These are phyloP conservation scores for Lagenorhynchus albirostris DNA, from an alignment of 2,113 vertebrate species.

Conservation along the genomic window DNA sequence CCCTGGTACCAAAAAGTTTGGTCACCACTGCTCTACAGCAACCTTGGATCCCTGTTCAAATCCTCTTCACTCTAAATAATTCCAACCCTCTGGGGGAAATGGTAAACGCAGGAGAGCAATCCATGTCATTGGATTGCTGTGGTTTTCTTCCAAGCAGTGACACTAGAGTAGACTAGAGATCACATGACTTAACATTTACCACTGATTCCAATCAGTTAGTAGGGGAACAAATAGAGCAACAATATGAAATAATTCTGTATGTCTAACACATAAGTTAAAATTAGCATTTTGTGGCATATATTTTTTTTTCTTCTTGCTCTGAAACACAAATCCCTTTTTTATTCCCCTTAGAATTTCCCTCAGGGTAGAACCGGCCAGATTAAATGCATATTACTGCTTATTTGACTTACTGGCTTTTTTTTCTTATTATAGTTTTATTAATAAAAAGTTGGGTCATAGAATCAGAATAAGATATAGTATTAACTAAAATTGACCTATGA, in stretches of 20 bases:
- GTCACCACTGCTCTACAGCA: background rate
- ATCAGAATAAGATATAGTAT: background rate
- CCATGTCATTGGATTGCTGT: fast-evolving
- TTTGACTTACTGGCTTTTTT: background rate
- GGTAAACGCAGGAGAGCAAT: background rate
- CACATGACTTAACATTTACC: background rate
- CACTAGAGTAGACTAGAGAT: background rate
- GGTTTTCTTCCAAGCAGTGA: background rate
- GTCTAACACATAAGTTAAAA: background rate
- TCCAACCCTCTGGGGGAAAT: background rate
- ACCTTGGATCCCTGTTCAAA: background rate
- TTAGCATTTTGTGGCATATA: background rate
- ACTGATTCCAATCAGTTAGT: background rate
- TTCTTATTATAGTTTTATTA: background rate
- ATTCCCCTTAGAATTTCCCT: background rate
- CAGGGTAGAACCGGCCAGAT: background rate
- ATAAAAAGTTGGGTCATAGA: background rate
- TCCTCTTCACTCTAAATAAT: background rate
- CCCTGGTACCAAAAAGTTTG: too few species aligned
- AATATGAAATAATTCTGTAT: background rate
- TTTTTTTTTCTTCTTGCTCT: background rate
- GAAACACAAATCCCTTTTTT: background rate
- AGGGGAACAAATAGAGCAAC: background rate
- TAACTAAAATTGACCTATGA: background rate
- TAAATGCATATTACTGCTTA: background rate